These are phyloP conservation scores for Brachionus sp. DNA, from an alignment of 1,140 invertebrate species.

Conservation along the genomic window DNA sequence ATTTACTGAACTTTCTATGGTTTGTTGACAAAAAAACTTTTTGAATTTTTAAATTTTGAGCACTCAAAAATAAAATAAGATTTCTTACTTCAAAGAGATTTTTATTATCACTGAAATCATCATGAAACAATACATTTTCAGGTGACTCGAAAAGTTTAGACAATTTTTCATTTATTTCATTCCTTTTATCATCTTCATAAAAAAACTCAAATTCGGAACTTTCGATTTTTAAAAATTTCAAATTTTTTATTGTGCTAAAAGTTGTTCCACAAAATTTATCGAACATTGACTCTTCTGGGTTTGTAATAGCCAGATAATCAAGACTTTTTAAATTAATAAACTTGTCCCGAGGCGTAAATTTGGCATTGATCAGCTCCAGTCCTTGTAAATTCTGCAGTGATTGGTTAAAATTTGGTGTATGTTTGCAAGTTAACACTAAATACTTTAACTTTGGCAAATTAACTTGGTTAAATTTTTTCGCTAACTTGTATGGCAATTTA, in stretches of 20 bases:
- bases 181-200: background rate
- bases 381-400: background rate
- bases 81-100: background rate
- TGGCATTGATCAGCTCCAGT: background rate
- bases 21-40: background rate
- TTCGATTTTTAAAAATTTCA: background rate
- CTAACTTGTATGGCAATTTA: background rate
- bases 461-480: background rate
- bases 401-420: background rate
- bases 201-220: background rate
- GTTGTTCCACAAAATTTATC: background rate
- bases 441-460: background rate
- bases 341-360: background rate
- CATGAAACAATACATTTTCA: background rate
- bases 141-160: background rate
- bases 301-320: background rate
- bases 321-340: background rate
- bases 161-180: background rate
- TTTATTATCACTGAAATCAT: no score
- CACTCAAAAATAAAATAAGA: background rate
- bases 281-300: background rate
- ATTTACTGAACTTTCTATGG: no score
- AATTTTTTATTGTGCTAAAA: background rate
- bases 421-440: background rate
- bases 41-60: background rate